Evolutionary conservation across 2,888 invertebrate species (phyloP), one percentile per base, ranked within the genome.

Genomic region (Zele albiditarsus): DNA sequence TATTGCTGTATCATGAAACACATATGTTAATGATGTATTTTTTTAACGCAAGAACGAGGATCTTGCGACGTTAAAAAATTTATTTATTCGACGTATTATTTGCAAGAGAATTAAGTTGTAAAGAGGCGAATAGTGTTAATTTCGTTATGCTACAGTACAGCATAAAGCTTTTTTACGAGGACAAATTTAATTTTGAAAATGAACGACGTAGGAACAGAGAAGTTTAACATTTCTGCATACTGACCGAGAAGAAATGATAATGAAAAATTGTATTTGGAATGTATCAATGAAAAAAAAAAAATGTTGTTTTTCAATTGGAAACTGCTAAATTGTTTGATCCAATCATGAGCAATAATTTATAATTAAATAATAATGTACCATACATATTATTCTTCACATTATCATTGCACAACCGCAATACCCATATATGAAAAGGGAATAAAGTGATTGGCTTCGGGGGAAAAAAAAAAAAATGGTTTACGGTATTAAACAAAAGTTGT

Each of bases 271-370:
- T 16, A 27, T 68, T 57, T 68, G n/a, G 28, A 53, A 49, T 20
- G n/a, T 68, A 53, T 49, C 16, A 46, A 66, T 31, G 20, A 42
- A 66, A 42, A n/a, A n/a, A 42, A 66, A 42, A n/a, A n/a, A 20
- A 20, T 66, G 25, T 6, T 31, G 31, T 38, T 38, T 38, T 38
- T 42, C 20, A 66, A 67, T 53, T 23, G 16, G n/a, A 23, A 38
- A 38, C 14, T 60, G 25, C 42, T 28, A 38, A 38, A 70, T 60
- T 38, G 27, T 58, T 58, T 70, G 23, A 31, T 53, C 25, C 38
- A 58, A 70, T 70, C 38, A 27, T 60, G 33, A 70, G 70, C 70
- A 63, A 71, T 71, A 71, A 71, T 71, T 62, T 49, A 53, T 28
- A 65, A 33, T 67, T 27, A 67, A 27, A 27, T 25, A 14, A 16